Conservation (phyloP, 2,797 vertebrate genomes). For the Psittacula echo region DNA sequence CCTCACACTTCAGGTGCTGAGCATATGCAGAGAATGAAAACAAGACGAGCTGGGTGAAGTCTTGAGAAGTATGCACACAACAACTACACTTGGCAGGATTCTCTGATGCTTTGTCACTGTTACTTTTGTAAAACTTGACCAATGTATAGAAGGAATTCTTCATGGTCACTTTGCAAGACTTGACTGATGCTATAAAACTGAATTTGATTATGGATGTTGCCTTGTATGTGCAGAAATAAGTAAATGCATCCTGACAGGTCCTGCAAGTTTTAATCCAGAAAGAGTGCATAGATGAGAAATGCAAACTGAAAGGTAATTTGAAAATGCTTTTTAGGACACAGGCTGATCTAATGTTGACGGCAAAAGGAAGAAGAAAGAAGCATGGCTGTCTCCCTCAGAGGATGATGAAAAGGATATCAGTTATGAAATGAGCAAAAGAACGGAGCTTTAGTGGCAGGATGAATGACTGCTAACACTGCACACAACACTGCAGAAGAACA, state of each 20-base stretch:
- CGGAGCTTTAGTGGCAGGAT: background rate
- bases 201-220: background rate
- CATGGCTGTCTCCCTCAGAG: background rate
- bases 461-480: background rate
- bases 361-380: background rate
- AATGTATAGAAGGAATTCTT: background rate
- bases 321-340: conserved; percentile 35
- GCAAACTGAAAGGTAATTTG: conserved; percentile 41
- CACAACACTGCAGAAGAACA: background rate
- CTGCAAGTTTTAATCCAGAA: background rate
- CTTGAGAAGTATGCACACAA: background rate
- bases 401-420: background rate
- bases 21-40: background rate
- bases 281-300: conserved; percentile 14
- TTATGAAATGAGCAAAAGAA: background rate
- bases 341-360: background rate
- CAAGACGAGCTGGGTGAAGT: background rate
- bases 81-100: background rate
- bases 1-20: background rate
- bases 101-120: background rate
- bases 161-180: background rate
- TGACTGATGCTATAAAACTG: background rate
- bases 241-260: conserved; percentile 14
- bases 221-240: background rate
- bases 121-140: background rate